phyloP scores from a whole-genome alignment of 2,797 vertebrate species.

The Sebastiscus albofasciatus region DNA sequence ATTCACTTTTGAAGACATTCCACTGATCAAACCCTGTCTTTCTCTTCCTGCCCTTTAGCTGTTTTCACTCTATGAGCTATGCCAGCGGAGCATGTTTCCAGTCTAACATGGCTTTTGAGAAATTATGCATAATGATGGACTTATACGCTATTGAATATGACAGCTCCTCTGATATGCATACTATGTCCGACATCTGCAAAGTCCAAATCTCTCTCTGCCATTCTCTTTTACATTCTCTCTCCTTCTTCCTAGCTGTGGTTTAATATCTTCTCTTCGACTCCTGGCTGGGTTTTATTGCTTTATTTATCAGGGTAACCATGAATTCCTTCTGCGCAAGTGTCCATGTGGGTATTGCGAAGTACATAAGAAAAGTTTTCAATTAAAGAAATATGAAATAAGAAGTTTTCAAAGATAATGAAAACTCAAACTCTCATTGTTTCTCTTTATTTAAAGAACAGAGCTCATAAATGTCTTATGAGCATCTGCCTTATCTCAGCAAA shows the following conservation, averaged over 20 bases:
- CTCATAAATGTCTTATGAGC: conserved; percentile 60
- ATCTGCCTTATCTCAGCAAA: conserved; percentile 37
- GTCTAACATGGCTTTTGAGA: conserved; percentile 38
- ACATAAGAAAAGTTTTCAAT: conserved; percentile 39
- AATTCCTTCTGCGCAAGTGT: conserved; percentile 18
- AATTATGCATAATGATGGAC: conserved; percentile 37
- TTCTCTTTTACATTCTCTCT: conserved; percentile 6
- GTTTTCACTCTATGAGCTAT: conserved; percentile 22
- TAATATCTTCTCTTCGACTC: conserved; percentile 19
- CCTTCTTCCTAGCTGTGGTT: conserved; percentile 3
- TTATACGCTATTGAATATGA: conserved; percentile 18
- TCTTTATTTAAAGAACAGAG: conserved; percentile 48
- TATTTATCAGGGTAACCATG: conserved; percentile 50
- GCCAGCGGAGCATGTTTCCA: conserved; percentile 30
- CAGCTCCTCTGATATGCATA: conserved; percentile 43
- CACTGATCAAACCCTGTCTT: conserved; percentile 3
- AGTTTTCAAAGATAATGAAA: conserved; percentile 45
- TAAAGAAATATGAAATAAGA: conserved; percentile 25
- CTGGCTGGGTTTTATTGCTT: conserved; percentile 35
- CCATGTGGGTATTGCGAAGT: conserved; percentile 22
- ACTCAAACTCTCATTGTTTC: conserved; percentile 27
- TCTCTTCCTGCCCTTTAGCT: conserved; percentile 16
- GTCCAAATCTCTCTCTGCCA: neutral
- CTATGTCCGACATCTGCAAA: conserved; percentile 14
- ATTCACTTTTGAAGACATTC: neutral